phyloP scores from a whole-genome alignment of 2,113 vertebrate species.

The Serilophus lunatus region DNA sequence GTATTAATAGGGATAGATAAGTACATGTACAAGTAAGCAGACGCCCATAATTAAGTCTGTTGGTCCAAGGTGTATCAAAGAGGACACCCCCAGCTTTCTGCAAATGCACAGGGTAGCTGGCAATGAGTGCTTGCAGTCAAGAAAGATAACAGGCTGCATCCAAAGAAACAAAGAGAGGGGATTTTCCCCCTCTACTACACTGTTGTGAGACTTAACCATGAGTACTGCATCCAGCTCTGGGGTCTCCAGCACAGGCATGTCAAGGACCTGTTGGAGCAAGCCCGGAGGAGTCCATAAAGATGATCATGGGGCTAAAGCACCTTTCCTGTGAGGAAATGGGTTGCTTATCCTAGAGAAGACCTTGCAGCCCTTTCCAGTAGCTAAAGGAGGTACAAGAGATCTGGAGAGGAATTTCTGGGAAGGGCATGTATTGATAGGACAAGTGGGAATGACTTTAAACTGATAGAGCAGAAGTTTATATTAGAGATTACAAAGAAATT shows the following conservation, averaged over 20 bases:
- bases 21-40: neutral
- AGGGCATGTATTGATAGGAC: neutral
- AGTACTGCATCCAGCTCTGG: neutral
- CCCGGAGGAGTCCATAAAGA: neutral
- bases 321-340: neutral
- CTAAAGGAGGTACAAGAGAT: neutral
- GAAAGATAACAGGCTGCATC: neutral
- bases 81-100: neutral
- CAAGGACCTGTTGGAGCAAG: neutral
- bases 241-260: neutral
- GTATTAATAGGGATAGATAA: neutral
- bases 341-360: neutral
- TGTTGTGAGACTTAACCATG: neutral
- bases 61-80: neutral
- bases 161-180: neutral
- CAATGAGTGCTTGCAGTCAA: neutral
- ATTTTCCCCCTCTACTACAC: neutral
- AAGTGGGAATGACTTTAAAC: neutral
- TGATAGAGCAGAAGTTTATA: neutral
- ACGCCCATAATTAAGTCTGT: neutral
- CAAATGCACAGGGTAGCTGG: neutral
- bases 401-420: neutral
- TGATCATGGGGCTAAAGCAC: neutral
- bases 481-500: neutral
- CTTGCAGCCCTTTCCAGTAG: neutral